Evolutionary conservation across 2,797 vertebrate genomes (phyloP), one percentile per base, ranked within the genome.

Genomic region (Telmatherina bonti): DNA sequence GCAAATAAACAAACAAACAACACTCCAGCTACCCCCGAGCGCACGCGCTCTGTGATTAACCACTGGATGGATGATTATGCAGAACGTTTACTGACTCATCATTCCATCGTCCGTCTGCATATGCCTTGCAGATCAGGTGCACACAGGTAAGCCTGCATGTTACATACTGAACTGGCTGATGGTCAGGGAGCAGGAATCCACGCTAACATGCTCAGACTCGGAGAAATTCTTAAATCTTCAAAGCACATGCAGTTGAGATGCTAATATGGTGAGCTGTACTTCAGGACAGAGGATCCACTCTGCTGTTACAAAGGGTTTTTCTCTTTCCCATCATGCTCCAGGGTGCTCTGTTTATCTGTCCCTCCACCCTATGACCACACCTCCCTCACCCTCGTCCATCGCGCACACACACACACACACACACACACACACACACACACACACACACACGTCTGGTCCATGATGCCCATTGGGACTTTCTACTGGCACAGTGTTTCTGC

Each of bases 211-310:
- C 89, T 78, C 82, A 87, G 80, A 79, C 70, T 18, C 38, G 64
- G 47, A 86, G 74, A 88, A 85, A 85, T 82, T 70, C 69, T 72
- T 78, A 57, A 85, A 93, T 91, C 87, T 92, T 94, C 90, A 94
- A 94, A 93, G 92, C 82, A 68, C 76, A 85, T 66, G 76, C 56
- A 81, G 85, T 82, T 78, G 33, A 83, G 82, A 92, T 91, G 85
- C 89, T 91, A 92, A 92, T 91, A 85, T 79, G 55, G 54, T 88
- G 91, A 93, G 87, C 89, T 83, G 74, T 83, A 86, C 90, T 91
- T 82, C 79, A 90, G 90, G 92, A 91, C 83, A 88, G 73, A 41
- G 71, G 75, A 87, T 82, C 77, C 86, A 79, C 83, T 89, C 72
- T 70, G 72, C 84, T 89, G 81, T 91, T 90, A 85, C 82, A 85